Evolutionary conservation across 2,888 invertebrate genomes (phyloP), one percentile per base, ranked within the genome.

Genomic region (Colostygia pectinataria): DNA sequence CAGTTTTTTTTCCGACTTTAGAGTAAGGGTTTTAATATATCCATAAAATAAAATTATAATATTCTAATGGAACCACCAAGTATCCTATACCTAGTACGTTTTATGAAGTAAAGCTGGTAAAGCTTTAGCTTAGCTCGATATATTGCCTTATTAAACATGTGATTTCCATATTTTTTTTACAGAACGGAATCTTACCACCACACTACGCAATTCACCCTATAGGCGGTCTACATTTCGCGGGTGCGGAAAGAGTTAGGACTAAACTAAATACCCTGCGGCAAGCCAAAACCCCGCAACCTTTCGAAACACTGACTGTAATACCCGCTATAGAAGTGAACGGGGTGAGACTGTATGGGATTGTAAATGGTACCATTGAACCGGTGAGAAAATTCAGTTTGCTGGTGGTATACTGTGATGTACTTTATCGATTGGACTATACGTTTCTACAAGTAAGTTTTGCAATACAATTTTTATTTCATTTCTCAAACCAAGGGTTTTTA

Each of bases 391-490:
- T 73, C 4, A 67, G 72, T 32, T 43, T 80, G 9, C 65, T 94
- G 12, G 92, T 94, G 10, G 77, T 95, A 7, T 92, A 94, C 66
- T 94, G 94, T 68, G 85, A 90, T 39, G 90, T 91, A 43, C 84
- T 95, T 36, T 90, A 91, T 42, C 91, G 91, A 61, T 79, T 93
- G 59, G 95, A 95, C 71, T 95, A 92, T 68, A 95, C 94, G 0
- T 93, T 94, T 53, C 88, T 92, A 55, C 92, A 51, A 45, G 51
- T 51, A 33, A 18, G 42, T 28, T 27, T 20, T 20, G n/a, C n/a
- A n/a, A 20, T 20, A 20, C 6, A 4, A 15, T 4, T 15, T 15
- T 15, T 15, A 15, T 15, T n/a, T n/a, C n/a, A n/a, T n/a, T n/a
- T n/a, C n/a, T n/a, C n/a, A n/a, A n/a, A n/a, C n/a, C n/a, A n/a